Evolutionary conservation across 2,797 vertebrate genomes (phyloP).

Genomic region (Ambastaia sidthimunki): DNA sequence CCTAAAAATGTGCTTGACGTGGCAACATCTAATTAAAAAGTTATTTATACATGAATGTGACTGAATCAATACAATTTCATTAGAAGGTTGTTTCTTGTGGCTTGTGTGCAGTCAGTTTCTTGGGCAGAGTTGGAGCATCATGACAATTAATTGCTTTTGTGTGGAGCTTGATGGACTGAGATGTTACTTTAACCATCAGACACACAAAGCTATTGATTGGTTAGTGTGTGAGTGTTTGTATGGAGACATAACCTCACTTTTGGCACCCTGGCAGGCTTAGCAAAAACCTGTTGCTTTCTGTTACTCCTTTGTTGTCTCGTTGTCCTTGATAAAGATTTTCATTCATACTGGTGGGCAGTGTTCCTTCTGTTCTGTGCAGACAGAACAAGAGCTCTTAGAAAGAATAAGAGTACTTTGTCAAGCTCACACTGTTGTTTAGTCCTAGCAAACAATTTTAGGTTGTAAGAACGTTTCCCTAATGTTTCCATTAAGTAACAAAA

Average conservation of each 20-base stretch:
- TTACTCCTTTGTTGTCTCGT: slow-evolving; percentile 32
- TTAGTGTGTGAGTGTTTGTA: background rate
- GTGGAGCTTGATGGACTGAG: background rate
- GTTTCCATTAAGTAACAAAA: no score
- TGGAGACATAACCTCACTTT: slow-evolving; percentile 42
- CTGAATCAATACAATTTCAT: no score
- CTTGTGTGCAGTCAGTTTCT: no score
- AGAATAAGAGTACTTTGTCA: slow-evolving; percentile 14
- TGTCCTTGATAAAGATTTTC: slow-evolving; percentile 41
- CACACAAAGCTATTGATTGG: slow-evolving; percentile 4
- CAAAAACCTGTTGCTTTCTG: slow-evolving; percentile 10
- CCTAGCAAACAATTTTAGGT: no score
- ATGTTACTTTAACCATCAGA: background rate
- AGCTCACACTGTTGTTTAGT: background rate
- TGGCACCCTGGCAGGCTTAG: slow-evolving; percentile 15
- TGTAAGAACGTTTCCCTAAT: no score
- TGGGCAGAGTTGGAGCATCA: no score
- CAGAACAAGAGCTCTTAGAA: slow-evolving; percentile 22
- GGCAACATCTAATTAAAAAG: no score
- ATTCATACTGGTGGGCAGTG: slow-evolving; percentile 18
- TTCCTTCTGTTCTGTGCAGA: slow-evolving; percentile 16
- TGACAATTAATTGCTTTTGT: no score
- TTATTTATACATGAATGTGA: no score
- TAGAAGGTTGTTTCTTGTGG: no score
- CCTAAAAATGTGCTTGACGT: no score